Percentiles rank a stretch among this genome's conserved stretches.
These are phyloP conservation scores for Blastomussa wellsi DNA, from an alignment of 92 coral and sea anemone genomes.

Conservation along the genomic window DNA sequence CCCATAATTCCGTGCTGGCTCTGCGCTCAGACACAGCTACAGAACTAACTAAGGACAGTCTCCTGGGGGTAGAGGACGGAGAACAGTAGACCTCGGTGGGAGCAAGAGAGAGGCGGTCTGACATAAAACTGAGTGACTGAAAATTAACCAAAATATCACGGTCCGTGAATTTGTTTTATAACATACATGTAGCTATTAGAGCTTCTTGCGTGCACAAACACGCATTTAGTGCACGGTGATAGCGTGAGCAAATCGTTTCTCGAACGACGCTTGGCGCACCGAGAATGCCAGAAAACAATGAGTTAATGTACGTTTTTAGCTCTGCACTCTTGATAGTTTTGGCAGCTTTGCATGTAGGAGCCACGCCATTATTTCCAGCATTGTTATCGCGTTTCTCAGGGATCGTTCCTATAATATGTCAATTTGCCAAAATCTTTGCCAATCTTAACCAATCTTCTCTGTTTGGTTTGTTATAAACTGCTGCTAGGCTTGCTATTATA, in stretches of 20 bases:
- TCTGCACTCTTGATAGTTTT: too few relatives aligned
- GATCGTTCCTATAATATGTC: background rate
- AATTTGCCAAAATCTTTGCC: background rate
- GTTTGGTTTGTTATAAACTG: background rate
- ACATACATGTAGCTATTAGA: too few relatives aligned
- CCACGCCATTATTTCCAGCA: too few relatives aligned
- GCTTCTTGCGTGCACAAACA: too few relatives aligned
- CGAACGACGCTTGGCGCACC: too few relatives aligned
- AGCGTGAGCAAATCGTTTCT: too few relatives aligned
- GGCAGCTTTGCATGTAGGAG: too few relatives aligned
- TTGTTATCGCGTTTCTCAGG: too few relatives aligned
- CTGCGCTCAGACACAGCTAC: conserved; percentile 56
- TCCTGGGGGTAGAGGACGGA: conserved; percentile 81
- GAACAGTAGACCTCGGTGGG: conserved; percentile 97
- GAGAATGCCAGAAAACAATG: too few relatives aligned
- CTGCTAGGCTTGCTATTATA: background rate
- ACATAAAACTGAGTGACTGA: conserved; percentile 78
- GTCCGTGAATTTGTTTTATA: background rate
- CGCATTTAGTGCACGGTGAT: too few relatives aligned
- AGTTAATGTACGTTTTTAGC: background rate
- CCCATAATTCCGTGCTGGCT: conserved; percentile 62
- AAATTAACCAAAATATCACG: background rate
- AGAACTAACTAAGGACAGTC: conserved; percentile 71
- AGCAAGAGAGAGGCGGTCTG: conserved; percentile 88
- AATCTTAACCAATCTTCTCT: background rate